A percentile compares a stretch with the other conserved stretches of the same genome.
phyloP scores from a whole-genome alignment of 2,888 invertebrate species.

The Pristionchus fissidentatus region DNA sequence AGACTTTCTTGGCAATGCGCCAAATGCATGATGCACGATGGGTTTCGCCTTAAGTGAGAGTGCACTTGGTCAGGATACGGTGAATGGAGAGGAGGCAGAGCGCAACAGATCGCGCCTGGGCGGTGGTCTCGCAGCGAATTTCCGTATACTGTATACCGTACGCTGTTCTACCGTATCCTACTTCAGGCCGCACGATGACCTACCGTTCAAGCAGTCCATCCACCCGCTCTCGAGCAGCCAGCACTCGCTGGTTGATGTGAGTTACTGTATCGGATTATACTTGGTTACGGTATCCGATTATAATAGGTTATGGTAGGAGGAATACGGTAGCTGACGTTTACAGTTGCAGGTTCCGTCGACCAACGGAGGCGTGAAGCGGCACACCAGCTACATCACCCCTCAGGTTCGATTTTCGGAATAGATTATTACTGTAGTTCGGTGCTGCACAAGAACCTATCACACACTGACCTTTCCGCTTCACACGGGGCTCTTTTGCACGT shows the following conservation, averaged over 20 bases:
- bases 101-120: no score
- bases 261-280: background rate
- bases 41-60: no score
- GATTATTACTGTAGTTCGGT: background rate
- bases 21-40: no score
- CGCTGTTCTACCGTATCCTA: slow-evolving; percentile 3
- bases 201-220: background rate
- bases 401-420: slow-evolving; percentile 37
- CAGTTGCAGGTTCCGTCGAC: background rate
- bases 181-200: slow-evolving; percentile 39
- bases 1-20: no score
- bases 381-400: slow-evolving; percentile 45
- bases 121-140: no score
- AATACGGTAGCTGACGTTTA: background rate
- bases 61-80: no score
- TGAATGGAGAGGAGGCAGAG: no score
- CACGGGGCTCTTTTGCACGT: background rate
- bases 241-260: slow-evolving; percentile 41
- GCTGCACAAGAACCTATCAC: slow-evolving; percentile 3
- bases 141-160: no score
- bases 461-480: slow-evolving; percentile 10
- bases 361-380: slow-evolving; percentile 45
- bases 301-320: background rate
- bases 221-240: slow-evolving; percentile 18
- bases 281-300: background rate